Evolutionary conservation across 1,140 invertebrate genomes (phyloP).

Genomic region (Lasaia peninsularis): DNA sequence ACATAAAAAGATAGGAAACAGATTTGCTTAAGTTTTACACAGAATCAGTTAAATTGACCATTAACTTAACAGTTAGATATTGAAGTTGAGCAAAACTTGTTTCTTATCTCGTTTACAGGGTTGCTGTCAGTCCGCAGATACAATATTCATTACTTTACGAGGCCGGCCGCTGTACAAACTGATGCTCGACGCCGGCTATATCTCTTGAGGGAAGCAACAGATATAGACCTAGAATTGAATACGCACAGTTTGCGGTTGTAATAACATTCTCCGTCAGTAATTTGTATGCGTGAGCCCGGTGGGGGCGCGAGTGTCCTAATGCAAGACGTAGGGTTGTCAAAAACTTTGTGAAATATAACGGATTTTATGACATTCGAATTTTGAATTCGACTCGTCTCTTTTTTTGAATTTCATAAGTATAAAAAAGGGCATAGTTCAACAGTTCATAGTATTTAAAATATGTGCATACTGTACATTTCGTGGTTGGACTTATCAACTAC

Average conservation of each 20-base stretch:
- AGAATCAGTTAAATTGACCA: neutral
- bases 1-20: neutral
- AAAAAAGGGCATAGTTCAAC: no score
- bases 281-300: neutral
- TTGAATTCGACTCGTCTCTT: no score
- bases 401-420: no score
- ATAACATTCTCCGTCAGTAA: conserved; percentile 30
- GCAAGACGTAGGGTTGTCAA: neutral
- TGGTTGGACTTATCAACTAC: no score
- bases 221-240: conserved; percentile 35
- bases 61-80: neutral
- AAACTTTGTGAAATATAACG: no score
- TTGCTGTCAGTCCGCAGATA: conserved; percentile 16
- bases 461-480: no score
- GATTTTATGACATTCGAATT: no score
- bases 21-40: neutral
- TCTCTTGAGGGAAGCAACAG: conserved; percentile 22
- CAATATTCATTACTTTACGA: conserved; percentile 33
- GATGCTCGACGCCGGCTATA: conserved; percentile 2
- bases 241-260: conserved; percentile 39
- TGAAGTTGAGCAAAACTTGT: conserved; percentile 7
- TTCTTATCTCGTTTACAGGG: conserved; percentile 8
- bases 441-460: no score
- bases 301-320: neutral
- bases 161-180: conserved; percentile 14